Evolutionary conservation across 2,888 invertebrate genomes (phyloP), one percentile per base, ranked within the genome.

Genomic region (Rhagophthalmus giganteus): DNA sequence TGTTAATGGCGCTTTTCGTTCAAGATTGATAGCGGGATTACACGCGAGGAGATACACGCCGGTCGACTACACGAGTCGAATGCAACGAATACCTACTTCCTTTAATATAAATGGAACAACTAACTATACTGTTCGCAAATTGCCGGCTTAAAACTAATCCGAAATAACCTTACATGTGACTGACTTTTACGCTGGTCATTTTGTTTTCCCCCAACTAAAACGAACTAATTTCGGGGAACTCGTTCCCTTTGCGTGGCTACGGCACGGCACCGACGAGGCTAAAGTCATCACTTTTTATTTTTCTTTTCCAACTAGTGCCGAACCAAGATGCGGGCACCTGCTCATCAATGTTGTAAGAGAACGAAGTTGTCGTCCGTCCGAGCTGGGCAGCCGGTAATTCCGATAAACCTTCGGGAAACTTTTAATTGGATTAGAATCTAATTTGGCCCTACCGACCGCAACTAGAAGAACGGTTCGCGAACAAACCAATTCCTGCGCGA

Each of bases 361-460:
- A 57, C 52, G 44, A 51, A 56, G 55, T 56, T 62, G 61, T 60
- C 59, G 57, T 59, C 51, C 52, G 51, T 55, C 15, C 46, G 54
- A 55, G 61, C 58, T 60, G 61, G 62, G 51, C 64, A 59, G 60
- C 54, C 57, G 60, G 57, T 53, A 59, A 57, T 59, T 49, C 56
- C 62, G 63, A 58, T 57, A 62, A 67, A 67, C 67, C 71, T 71
- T 62, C 63, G 68, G 65, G 66, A 72, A 75, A 75, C 72, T 75
- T 74, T 75, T 75, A 75, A 75, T 74, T 75, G 75, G 74, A 75
- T 75, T 75, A 74, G 74, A 73, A 74, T 74, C 74, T 74, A 74
- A 75, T 74, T 75, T 74, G 68, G 71, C 68, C 72, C 66, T 69
- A 72, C 71, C 73, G 73, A 73, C 73, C 73, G 67, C 70, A 65